Base-by-base conservation (phyloP, 2,797 vertebrate genomes). In the Rhynchonycteris naso region DNA sequence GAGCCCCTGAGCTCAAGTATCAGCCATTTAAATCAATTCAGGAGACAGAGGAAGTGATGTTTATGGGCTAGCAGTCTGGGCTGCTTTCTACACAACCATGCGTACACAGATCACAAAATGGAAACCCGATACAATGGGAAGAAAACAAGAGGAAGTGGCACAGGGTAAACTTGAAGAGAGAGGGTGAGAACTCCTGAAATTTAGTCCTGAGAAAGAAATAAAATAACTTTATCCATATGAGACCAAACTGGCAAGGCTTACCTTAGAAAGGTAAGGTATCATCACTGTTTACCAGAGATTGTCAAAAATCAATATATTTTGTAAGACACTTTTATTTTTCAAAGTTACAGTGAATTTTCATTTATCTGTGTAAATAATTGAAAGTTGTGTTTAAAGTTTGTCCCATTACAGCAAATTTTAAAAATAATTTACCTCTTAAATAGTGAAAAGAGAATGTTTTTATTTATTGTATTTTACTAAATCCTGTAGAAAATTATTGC, bases 21-120 rank as follows among this genome's bases (percentile, higher is more conserved):
- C 98, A 98, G 96, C 97, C 98, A 98, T 98, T 98, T 98, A 98
- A 98, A 99, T 98, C 98, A 98, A 98, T 98, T 97, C 97, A 98
- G 97, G 97, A 98, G 98, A 97, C 97, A 97, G 98, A 98, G 97
- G 98, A 98, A 98, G 97, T 72, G 65, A 98, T 98, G 98, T 98
- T 98, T 98, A 98, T 97, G 97, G 94, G 95, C 96, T 98, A 96
- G 96, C 98, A 97, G 92, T 97, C 97, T 97, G 97, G 97, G 86
- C 91, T 98, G 96, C 96, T 98, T 98, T 98, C 98, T 97, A 98
- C 98, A 98, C 97, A 98, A 97, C 95, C 96, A 87, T 96, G 97
- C 95, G 97, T 97, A 97, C 97, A 98, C 97, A 98, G 95, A 98
- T 97, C 96, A 97, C 95, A 96, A 97, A 96, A 97, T 97, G 92